These are phyloP conservation scores for Ips nitidus DNA, from an alignment of 1,140 invertebrate genomes.

Conservation along the genomic window DNA sequence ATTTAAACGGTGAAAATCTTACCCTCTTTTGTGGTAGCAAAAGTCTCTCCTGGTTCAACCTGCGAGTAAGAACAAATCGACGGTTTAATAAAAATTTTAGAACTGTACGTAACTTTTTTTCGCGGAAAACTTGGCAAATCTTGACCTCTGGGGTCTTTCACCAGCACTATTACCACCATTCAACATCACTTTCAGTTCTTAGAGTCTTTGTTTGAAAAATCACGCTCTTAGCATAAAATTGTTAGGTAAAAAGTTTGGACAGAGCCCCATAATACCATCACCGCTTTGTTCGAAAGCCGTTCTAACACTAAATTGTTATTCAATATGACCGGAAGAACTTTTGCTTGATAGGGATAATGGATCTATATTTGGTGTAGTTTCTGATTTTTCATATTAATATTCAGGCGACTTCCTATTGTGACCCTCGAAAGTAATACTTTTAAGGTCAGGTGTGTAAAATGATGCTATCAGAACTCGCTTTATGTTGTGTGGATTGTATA, in stretches of 20 bases:
- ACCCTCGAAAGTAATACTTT: slow-evolving; percentile 19
- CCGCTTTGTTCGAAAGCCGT: too few species aligned
- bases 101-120: slow-evolving; percentile 46
- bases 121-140: slow-evolving; percentile 35
- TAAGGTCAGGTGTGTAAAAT: not conserved
- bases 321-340: slow-evolving; percentile 27
- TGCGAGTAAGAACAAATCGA: slow-evolving; percentile 44
- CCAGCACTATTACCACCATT: slow-evolving; percentile 53
- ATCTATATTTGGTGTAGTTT: slow-evolving; percentile 20
- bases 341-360: slow-evolving; percentile 24
- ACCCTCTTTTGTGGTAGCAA: slow-evolving; percentile 53
- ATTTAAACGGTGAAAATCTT: slow-evolving; percentile 27
- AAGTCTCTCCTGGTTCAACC: slow-evolving; percentile 49
- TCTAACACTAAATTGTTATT: slow-evolving; percentile 12
- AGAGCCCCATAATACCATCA: too few species aligned
- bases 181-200: slow-evolving; percentile 49
- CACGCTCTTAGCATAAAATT: too few species aligned
- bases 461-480: not conserved
- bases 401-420: slow-evolving; percentile 22
- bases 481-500: not conserved
- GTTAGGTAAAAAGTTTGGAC: too few species aligned
- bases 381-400: slow-evolving; percentile 16
- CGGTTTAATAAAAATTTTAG: slow-evolving; percentile 49
- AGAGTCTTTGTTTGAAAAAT: not conserved
- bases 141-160: slow-evolving; percentile 49